Evolutionary conservation across 2,797 vertebrate genomes (phyloP).

Genomic region (Ispidina lecontei): DNA sequence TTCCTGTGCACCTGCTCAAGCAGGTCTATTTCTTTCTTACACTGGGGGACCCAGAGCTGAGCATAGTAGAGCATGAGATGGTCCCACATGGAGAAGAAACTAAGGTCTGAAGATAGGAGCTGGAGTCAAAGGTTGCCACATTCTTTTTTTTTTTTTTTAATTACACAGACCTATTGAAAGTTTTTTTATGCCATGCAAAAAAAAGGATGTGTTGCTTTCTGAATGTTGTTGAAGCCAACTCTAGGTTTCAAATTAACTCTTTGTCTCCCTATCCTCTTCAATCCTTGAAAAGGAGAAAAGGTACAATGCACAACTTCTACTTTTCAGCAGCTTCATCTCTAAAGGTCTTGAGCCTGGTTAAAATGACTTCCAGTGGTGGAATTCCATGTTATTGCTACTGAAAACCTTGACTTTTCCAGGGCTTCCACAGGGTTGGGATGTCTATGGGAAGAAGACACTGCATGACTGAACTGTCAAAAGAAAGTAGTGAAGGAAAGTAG

Average conservation of each 20-base stretch:
- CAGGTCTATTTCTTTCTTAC: neutral
- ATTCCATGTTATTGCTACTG: neutral
- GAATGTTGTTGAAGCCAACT: neutral
- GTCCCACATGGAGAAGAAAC: neutral
- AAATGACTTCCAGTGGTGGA: neutral
- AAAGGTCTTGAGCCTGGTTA: neutral
- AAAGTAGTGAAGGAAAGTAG: neutral
- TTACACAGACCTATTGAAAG: neutral
- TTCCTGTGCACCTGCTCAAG: neutral
- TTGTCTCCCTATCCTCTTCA: neutral
- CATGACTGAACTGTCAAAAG: neutral
- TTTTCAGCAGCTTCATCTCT: neutral
- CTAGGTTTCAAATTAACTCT: neutral
- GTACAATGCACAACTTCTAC: neutral
- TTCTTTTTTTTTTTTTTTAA: neutral
- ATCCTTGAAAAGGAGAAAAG: neutral
- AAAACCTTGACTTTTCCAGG: neutral
- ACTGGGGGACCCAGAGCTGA: neutral
- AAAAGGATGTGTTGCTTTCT: conserved; percentile 29
- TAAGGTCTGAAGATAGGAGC: neutral
- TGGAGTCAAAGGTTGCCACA: neutral
- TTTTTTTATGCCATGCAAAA: neutral
- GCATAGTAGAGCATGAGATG: neutral
- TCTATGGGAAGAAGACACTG: neutral
- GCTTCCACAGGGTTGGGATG: neutral